These are phyloP conservation scores for Polypedilum pembai DNA, from an alignment of 1,140 invertebrate species.

Conservation along the genomic window DNA sequence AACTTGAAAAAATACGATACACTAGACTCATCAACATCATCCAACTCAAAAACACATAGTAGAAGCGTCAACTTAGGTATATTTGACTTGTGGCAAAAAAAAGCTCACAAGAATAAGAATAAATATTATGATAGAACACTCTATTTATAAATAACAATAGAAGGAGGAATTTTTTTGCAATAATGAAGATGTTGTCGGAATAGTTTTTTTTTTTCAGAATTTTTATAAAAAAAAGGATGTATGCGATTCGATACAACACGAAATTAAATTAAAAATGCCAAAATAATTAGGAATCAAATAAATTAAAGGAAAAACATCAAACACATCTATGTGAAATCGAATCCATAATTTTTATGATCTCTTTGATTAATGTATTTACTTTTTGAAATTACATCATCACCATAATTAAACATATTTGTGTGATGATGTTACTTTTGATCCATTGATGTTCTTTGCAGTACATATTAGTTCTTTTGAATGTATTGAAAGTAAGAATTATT, in stretches of 20 bases:
- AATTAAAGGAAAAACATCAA: background rate
- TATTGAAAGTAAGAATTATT: too few species aligned
- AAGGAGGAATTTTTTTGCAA: background rate
- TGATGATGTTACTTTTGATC: background rate
- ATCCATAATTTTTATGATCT: background rate
- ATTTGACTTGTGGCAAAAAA: slow-evolving; percentile 83
- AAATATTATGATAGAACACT: slow-evolving; percentile 45
- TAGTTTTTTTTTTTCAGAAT: background rate
- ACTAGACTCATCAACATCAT: slow-evolving; percentile 50
- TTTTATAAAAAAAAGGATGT: too few species aligned
- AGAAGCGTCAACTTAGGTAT: slow-evolving; percentile 63
- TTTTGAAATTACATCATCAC: background rate
- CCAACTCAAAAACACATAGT: slow-evolving; percentile 75
- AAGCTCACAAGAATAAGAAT: slow-evolving; percentile 51
- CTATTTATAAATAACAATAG: slow-evolving; percentile 38
- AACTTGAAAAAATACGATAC: background rate
- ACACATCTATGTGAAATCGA: background rate
- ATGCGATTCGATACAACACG: too few species aligned
- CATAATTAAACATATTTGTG: background rate
- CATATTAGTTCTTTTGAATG: too few species aligned
- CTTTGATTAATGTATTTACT: background rate
- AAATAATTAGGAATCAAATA: background rate
- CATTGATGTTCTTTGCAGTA: too few species aligned
- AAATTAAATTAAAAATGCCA: background rate
- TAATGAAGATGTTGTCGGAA: background rate